A percentile compares a stretch with the other conserved stretches of the same genome.
phyloP scores from a whole-genome alignment of 2,797 vertebrate species.

The Dallia pectoralis region DNA sequence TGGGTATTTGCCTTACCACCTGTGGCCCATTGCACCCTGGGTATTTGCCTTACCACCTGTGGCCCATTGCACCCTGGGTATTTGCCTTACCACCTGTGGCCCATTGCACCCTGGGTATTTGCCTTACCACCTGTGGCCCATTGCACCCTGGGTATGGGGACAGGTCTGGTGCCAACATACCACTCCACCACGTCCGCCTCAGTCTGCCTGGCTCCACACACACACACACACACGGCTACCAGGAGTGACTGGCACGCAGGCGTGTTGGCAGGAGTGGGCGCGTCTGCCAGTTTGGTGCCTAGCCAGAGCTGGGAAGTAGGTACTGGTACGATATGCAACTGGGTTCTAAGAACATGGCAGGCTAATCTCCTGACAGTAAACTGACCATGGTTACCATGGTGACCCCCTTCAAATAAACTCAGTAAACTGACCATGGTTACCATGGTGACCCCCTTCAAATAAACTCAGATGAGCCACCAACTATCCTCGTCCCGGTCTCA shows the following conservation, averaged over 20 bases:
- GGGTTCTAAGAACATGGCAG: not conserved
- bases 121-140: slow-evolving; percentile 67
- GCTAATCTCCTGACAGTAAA: slow-evolving; percentile 33
- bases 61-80: no score
- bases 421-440: slow-evolving; percentile 42
- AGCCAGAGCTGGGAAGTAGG: slow-evolving; percentile 9
- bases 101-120: no score
- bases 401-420: slow-evolving; percentile 17
- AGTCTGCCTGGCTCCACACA: not conserved
- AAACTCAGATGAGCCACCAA: not conserved
- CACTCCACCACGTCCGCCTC: slow-evolving; percentile 6
- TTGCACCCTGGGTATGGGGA: slow-evolving; percentile 60
- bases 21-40: no score
- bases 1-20: slow-evolving; percentile 59
- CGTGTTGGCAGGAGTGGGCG: not conserved
- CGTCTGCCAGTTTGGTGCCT: slow-evolving; percentile 2
- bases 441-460: slow-evolving; percentile 28
- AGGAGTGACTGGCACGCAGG: slow-evolving; percentile 7
- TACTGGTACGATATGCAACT: slow-evolving; percentile 13
- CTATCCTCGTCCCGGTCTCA: not conserved
- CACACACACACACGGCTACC: not conserved
- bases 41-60: slow-evolving; percentile 59
- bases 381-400: slow-evolving; percentile 44
- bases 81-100: slow-evolving; percentile 59
- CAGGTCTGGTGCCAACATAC: slow-evolving; percentile 48